Evolutionary conservation across 2,888 invertebrate species (phyloP).

Genomic region (Timema podura): DNA sequence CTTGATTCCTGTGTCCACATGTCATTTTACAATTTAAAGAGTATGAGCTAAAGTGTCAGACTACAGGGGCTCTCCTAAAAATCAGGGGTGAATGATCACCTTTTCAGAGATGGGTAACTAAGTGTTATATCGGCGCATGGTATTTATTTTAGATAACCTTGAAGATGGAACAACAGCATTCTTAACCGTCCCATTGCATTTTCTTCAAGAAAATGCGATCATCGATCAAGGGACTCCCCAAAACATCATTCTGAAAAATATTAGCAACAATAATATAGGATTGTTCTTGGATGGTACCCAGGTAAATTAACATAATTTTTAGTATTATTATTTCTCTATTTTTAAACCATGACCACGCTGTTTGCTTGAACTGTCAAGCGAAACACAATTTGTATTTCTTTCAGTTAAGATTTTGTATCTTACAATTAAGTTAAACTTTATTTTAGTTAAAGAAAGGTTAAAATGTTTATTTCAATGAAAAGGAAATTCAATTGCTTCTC

Average conservation of each 20-base stretch:
- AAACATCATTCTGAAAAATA: constrained; percentile 26
- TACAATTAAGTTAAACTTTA: too few species aligned
- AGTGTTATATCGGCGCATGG: neutral
- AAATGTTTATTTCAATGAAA: too few species aligned
- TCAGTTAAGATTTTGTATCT: too few species aligned
- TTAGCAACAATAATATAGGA: constrained; percentile 19
- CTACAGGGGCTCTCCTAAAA: too few species aligned
- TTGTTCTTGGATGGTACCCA: constrained; percentile 28
- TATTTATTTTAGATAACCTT: constrained; percentile 18
- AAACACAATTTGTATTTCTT: too few species aligned
- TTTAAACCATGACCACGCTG: neutral
- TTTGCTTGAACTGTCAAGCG: neutral
- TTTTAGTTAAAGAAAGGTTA: too few species aligned
- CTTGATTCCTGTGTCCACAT: too few species aligned
- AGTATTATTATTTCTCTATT: neutral
- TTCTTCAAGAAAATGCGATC: constrained; percentile 26
- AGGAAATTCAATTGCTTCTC: too few species aligned
- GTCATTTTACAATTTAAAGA: too few species aligned
- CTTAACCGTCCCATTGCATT: constrained; percentile 30
- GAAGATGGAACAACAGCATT: constrained; percentile 24
- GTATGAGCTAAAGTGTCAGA: too few species aligned
- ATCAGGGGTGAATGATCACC: too few species aligned
- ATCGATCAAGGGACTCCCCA: constrained; percentile 24
- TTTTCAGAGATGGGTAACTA: too few species aligned
- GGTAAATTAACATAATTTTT: constrained; percentile 20